Evolutionary conservation across 2,113 vertebrate genomes (phyloP).

Genomic region (Macroglossus sobrinus): DNA sequence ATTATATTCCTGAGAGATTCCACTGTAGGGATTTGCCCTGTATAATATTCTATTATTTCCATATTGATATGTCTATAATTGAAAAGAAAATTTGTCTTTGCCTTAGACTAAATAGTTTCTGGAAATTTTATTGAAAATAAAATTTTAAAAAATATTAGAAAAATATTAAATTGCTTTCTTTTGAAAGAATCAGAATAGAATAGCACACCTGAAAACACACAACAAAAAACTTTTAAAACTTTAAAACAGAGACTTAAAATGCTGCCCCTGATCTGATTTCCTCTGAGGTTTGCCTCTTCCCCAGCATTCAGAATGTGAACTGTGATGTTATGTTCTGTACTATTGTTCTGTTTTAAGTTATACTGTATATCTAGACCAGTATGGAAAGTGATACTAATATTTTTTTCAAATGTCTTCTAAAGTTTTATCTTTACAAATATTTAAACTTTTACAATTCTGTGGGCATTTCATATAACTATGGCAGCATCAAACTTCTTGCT

Average conservation of each 20-base stretch:
- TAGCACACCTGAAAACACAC: conserved; percentile 10
- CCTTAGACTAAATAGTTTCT: not conserved
- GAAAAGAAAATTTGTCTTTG: not conserved
- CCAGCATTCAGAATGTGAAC: not conserved
- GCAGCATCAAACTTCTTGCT: not conserved
- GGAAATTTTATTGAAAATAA: not conserved
- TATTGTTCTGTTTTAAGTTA: not conserved
- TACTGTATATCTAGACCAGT: not conserved
- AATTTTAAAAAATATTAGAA: not conserved
- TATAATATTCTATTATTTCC: not conserved
- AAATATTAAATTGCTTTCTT: not conserved
- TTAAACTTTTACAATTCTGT: not conserved
- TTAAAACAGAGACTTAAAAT: not conserved
- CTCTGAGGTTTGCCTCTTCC: not conserved
- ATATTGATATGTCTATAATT: not conserved
- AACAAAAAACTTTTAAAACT: not conserved
- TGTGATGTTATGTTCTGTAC: not conserved
- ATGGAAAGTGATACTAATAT: not conserved
- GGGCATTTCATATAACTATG: not conserved
- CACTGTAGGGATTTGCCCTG: not conserved
- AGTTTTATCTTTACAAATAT: not conserved
- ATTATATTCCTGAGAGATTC: not conserved
- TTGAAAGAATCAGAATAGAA: not conserved
- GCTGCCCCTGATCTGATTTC: not conserved
- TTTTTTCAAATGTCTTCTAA: conserved; percentile 27